Base-by-base conservation (phyloP, 1,140 invertebrate genomes). In the Meloidogyne floridensis region DNA sequence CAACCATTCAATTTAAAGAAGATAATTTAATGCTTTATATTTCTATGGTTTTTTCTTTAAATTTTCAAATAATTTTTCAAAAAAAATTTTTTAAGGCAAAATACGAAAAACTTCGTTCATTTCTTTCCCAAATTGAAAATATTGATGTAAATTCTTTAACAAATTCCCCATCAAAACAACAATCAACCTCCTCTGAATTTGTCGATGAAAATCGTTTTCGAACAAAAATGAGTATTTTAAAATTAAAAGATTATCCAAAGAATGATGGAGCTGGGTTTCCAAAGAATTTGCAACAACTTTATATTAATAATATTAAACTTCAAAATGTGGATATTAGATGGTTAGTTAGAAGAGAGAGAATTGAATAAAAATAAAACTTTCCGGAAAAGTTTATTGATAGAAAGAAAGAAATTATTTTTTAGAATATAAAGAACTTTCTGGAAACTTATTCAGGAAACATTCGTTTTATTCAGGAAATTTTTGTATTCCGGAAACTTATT, bases 251-350 rank as follows among this genome's bases (percentile, higher is more conserved):
- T 11, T 56, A 56, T 56, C 18, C 18, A 75, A 75, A 43, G 20
- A 47, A 75, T 75, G 51, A 47, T 10, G n/a, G 51, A 75, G 9
- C 7, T 10, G 74, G 20, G 4, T 42, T 75, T 75, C 77, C 81
- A 47, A 72, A 13, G 18, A 78, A 65, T 72, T 72, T 81, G 2
- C 51, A 47, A 3, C 65, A 80, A n/a, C 81, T 82, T 59, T 53
- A 71, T 42, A 72, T 82, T 59, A 32, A 32, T 51, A 56, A 51
- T 51, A 73, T 80, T 13, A 70, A 73, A 42, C 71, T 82, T 18
- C 65, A 72, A 51, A 54, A 76, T 32, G 77, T 71, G 42, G 81
- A 82, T 72, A 32, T 82, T 3, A 76, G 81, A 51, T 82, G 81
- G 81, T 82, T 82, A 13, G 53, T 65, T 32, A 32, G 32, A 32